Evolutionary conservation across 2,113 vertebrate species (phyloP).

Genomic region (Parus major): DNA sequence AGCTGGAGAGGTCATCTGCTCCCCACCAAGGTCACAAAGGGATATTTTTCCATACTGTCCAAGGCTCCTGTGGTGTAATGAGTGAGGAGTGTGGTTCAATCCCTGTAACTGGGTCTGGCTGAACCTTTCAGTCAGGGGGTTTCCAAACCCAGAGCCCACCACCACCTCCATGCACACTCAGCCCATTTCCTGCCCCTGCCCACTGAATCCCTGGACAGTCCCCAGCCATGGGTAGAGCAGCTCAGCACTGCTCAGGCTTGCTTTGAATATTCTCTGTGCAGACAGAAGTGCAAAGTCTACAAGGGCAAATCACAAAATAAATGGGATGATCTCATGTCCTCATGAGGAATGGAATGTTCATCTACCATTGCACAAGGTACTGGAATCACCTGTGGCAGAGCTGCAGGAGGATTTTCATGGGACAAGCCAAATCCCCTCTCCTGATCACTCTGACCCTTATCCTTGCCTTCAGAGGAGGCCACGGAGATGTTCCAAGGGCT

Average conservation of each 20-base stretch:
- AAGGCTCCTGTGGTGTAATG: neutral
- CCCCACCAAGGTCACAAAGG: neutral
- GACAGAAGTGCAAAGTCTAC: neutral
- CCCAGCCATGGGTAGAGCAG: neutral
- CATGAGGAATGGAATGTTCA: neutral
- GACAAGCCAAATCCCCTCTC: neutral
- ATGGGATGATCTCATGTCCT: neutral
- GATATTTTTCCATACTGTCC: neutral
- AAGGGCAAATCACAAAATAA: neutral
- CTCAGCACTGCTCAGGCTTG: neutral
- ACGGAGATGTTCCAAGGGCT: neutral
- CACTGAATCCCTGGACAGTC: neutral
- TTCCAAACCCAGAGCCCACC: neutral
- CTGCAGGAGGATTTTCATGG: neutral
- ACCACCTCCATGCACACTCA: neutral
- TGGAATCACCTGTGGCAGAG: neutral
- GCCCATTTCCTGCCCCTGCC: neutral
- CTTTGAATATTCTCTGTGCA: neutral
- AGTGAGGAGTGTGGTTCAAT: fast-evolving
- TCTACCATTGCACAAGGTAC: neutral
- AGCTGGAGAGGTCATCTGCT: neutral
- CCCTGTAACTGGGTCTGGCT: neutral
- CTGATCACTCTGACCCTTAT: neutral
- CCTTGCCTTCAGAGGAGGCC: neutral
- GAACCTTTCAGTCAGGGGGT: fast-evolving